Evolutionary conservation across 2,797 vertebrate species (phyloP).

Genomic region (Hydrocynus forskahlii): DNA sequence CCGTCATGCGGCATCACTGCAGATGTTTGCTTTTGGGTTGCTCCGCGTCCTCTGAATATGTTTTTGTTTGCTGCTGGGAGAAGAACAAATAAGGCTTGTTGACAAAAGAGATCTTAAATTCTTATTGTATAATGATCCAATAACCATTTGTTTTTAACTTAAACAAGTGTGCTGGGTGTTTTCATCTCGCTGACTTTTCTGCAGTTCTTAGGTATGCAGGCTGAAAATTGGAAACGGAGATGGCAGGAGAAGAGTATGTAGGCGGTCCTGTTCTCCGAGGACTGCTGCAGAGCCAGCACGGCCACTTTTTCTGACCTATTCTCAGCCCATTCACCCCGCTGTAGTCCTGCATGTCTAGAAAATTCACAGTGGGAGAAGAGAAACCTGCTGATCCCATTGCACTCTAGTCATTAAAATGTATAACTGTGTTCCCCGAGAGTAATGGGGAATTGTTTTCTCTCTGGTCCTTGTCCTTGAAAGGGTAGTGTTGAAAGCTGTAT

Average conservation of each 20-base stretch:
- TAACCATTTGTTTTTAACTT: constrained; percentile 24
- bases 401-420: constrained; percentile 75
- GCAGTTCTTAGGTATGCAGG: constrained; percentile 37
- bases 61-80: constrained; percentile 4
- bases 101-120: constrained; percentile 22
- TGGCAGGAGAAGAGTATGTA: neutral
- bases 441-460: constrained; percentile 65
- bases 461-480: constrained; percentile 60
- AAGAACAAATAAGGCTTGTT: neutral
- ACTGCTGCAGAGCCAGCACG: neutral
- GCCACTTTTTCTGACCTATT: neutral
- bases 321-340: constrained; percentile 3
- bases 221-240: constrained; percentile 21
- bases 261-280: neutral
- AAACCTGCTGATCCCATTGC: constrained; percentile 64
- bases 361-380: constrained; percentile 1
- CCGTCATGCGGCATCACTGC: constrained; percentile 16
- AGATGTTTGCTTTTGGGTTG: constrained; percentile 8
- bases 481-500: constrained; percentile 36
- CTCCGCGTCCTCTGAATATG: constrained; percentile 7
- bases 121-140: constrained; percentile 25
- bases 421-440: constrained; percentile 68
- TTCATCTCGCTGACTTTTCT: constrained; percentile 2
- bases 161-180: constrained; percentile 7
- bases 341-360: neutral